A percentile compares a stretch with the other conserved stretches of the same genome.
These are phyloP conservation scores for Odontocerum albicorne DNA, from an alignment of 2,888 invertebrate genomes.

Conservation along the genomic window DNA sequence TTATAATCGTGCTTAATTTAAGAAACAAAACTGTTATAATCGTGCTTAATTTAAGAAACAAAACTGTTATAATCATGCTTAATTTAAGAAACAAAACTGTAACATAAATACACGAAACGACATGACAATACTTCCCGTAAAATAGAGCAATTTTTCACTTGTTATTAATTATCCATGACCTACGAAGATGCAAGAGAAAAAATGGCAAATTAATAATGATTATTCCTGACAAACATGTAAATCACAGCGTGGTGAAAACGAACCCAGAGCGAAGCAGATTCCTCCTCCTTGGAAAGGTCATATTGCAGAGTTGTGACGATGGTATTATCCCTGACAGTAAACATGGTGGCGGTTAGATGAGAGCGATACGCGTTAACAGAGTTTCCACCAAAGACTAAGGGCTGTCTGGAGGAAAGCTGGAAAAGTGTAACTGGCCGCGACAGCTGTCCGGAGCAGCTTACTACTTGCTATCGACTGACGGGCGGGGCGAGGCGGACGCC, in stretches of 20 bases:
- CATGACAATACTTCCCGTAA: too few relatives aligned
- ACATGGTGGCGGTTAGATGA: constrained; percentile 22
- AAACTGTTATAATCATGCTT: too few relatives aligned
- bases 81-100: too few relatives aligned
- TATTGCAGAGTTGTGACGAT: constrained; percentile 19
- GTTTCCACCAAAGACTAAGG: not conserved
- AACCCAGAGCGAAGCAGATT: constrained; percentile 64
- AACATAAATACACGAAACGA: too few relatives aligned
- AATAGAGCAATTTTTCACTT: too few relatives aligned
- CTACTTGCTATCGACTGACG: constrained; percentile 13
- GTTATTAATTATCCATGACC: too few relatives aligned
- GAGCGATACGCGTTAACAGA: not conserved
- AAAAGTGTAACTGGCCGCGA: constrained; percentile 14
- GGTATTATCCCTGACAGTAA: constrained; percentile 29
- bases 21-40: too few relatives aligned
- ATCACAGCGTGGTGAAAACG: constrained; percentile 46
- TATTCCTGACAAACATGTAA: too few relatives aligned
- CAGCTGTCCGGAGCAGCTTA: constrained; percentile 9
- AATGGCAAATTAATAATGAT: too few relatives aligned
- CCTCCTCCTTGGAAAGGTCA: constrained; percentile 51
- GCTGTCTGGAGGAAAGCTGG: not conserved
- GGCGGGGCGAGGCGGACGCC: constrained; percentile 12
- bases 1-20: too few relatives aligned
- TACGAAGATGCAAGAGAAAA: too few relatives aligned
- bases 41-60: too few relatives aligned